Evolutionary conservation across 2,888 invertebrate species (phyloP).

Genomic region (Leistus spinibarbis): DNA sequence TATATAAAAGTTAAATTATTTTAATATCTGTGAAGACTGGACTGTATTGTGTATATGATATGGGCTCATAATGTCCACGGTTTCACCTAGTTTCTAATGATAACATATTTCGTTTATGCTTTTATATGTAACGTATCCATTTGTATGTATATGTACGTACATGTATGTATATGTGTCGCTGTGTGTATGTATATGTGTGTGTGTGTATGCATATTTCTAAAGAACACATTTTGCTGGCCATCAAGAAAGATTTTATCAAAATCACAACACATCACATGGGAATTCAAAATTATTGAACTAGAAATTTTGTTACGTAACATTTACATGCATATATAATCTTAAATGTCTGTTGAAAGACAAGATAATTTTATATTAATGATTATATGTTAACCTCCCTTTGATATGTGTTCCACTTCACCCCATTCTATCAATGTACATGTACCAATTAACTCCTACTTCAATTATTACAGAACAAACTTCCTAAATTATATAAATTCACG

Average conservation of each 20-base stretch:
- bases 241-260: background rate
- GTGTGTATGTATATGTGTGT: background rate
- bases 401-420: background rate
- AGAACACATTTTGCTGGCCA: background rate
- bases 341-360: background rate
- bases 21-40: too few relatives aligned
- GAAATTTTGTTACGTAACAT: background rate
- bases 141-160: background rate
- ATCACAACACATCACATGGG: background rate
- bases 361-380: background rate
- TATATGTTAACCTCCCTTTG: too few relatives aligned
- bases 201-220: background rate
- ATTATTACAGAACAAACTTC: too few relatives aligned
- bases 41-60: too few relatives aligned
- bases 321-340: background rate
- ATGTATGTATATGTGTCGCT: background rate
- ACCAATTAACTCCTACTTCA: background rate
- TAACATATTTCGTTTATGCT: background rate
- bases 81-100: too few relatives aligned
- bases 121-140: background rate
- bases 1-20: too few relatives aligned
- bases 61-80: too few relatives aligned
- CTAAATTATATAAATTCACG: too few relatives aligned
- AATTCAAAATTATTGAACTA: background rate
- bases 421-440: too few relatives aligned